Evolutionary conservation across 1,140 invertebrate genomes (phyloP), one percentile per base, ranked within the genome.

Genomic region (Babylonia areolata): DNA sequence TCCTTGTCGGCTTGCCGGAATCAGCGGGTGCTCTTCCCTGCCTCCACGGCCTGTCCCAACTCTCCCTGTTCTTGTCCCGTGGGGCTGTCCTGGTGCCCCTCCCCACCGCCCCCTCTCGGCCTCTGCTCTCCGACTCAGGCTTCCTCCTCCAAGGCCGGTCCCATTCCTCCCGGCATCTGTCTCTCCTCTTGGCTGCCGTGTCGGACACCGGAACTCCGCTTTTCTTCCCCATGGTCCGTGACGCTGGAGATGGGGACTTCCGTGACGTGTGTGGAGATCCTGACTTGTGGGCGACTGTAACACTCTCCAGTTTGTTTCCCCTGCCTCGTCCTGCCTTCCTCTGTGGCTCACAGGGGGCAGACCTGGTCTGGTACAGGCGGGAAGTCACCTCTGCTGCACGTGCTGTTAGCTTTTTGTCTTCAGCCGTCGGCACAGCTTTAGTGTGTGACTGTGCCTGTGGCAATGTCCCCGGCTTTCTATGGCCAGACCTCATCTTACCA

Each of bases 301-400:
- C 3, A 35, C 46, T 33, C 28, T 71, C 54, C 11, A 39, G 77
- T 71, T 31, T 78, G 12, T 85, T 86, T 83, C 58, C 80, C 28
- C 71, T 82, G 51, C 88, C 78, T 51, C 79, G 84, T 31, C 85
- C 33, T 39, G 54, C 87, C n/a, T 83, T 87, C 11, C 88, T 85
- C 37, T 83, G n/a, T 6, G 86, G 80, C 11, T 88, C 88, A 15
- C 69, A 51, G 33, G 79, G 89, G 5, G 91, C 89, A 51, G 88
- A 64, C 35, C 85, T 88, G 35, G 89, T 84, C 81, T 89, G 85
- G 69, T 93, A 93, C 31, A 93, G 87, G 40, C 92, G 88, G 51
- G 89, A 87, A 6, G 91, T 93, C 1, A 93, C 91, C 71, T 88
- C 84, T 42, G 90, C 91, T 17, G 92, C 91, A 15, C 79, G 84